Evolutionary conservation across 2,888 invertebrate genomes (phyloP), one percentile per base, ranked within the genome.

Genomic region (Drosophila tanythrix): DNA sequence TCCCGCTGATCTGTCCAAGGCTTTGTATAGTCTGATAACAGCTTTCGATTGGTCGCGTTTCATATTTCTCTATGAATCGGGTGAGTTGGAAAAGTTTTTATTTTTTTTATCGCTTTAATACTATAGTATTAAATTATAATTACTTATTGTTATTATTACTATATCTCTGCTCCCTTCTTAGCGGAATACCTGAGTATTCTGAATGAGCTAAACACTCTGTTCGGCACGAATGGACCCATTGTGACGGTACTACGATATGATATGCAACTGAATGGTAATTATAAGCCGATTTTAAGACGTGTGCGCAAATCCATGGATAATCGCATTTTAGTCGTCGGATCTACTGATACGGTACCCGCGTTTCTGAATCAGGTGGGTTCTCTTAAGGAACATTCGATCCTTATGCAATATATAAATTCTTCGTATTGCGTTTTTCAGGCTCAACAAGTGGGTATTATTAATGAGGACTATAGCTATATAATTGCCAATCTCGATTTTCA

Each of bases 391-490:
- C 3, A 38, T 25, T n/a, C 6, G 1, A n/a, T 18, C 1, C 4
- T 21, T 36, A 11, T 2, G 25, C 1, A 40, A 33, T 2, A 2
- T 4, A 31, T 46, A 5, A 21, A 38, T 46, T 6, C 15, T 1
- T 38, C 3, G 10, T 1, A 25, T 15, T 35, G 0, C 52, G 7
- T 10, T 25, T 58, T 70, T 13, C 51, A 98, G 94, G 98, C 98
- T 29, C 97, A 98, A 93, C 98, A 98, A 94, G 97, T 99, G 81
- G 98, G 98, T 70, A 97, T 99, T 96, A 97, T 99, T 96, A 98
- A 97, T 74, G 97, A 98, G 92, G 97, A 97, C 91, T 98, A 98
- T 93, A 96, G 95, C 86, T 97, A 96, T 82, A 94, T 98, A 50
- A 95, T 98, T 64, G 96, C 96, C 74, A 95, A 96, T 83, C 94